A percentile compares a stretch with the other conserved stretches of the same genome.
Conservation (phyloP, 2,797 vertebrate species). For the Cephalopachus bancanus region DNA sequence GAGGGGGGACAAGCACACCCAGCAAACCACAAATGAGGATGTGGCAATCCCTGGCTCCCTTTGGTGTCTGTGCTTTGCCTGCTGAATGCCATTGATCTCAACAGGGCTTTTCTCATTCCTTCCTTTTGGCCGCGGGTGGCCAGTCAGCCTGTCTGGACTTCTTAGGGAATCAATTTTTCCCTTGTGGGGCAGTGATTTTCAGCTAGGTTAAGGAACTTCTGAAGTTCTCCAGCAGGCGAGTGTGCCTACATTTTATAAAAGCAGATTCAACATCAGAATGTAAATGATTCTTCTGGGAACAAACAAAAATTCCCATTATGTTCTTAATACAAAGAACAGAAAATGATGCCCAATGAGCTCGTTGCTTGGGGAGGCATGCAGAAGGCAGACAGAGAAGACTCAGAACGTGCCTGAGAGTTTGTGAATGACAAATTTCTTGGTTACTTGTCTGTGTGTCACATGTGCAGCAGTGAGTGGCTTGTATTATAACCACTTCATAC, state of each 20-base stretch:
- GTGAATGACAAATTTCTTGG: background rate
- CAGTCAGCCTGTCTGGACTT: background rate
- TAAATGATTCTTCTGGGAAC: background rate
- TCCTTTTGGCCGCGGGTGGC: background rate
- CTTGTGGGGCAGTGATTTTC: background rate
- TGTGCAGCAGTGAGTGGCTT: background rate
- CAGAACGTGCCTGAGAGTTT: background rate
- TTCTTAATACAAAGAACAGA: constrained; percentile 30
- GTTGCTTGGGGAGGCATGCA: background rate
- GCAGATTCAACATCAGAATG: constrained; percentile 22
- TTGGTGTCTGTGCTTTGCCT: background rate
- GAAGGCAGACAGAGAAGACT: background rate
- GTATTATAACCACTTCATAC: background rate
- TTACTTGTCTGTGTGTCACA: background rate
- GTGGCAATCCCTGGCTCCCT: too few relatives aligned
- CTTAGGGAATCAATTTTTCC: background rate
- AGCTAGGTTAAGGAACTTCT: background rate
- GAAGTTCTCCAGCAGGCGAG: background rate
- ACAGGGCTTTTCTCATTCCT: background rate
- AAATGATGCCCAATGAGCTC: background rate
- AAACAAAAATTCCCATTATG: constrained; percentile 11
- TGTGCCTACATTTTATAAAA: constrained; percentile 24
- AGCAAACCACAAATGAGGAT: background rate
- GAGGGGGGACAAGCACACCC: background rate
- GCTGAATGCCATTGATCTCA: background rate